phyloP scores from a whole-genome alignment of 2,113 vertebrate genomes.

The Ginglymostoma cirratum region DNA sequence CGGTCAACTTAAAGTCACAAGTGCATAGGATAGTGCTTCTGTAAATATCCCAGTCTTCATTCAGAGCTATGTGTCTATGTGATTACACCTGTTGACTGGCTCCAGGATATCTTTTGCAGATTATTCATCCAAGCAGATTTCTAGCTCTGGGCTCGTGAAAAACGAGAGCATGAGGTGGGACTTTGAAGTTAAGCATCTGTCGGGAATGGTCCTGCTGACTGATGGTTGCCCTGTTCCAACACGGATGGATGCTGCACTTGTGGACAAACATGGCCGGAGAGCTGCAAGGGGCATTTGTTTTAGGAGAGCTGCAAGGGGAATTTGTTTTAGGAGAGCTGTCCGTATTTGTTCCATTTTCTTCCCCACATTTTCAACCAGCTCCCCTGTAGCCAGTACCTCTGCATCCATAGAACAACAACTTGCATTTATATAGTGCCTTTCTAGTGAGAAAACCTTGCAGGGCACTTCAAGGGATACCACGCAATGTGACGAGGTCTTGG shows the following conservation, averaged over 20 bases:
- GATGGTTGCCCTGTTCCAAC: background rate
- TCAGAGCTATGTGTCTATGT: background rate
- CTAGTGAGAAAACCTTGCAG: background rate
- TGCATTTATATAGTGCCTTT: background rate
- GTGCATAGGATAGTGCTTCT: background rate
- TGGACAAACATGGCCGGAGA: background rate
- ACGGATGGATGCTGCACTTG: background rate
- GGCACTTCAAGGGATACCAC: background rate
- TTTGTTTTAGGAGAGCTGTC: background rate
- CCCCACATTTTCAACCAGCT: background rate
- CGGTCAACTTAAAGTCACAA: background rate
- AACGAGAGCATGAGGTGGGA: background rate
- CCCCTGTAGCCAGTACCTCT: background rate
- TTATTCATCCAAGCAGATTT: background rate
- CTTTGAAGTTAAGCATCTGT: background rate
- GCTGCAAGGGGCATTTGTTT: background rate
- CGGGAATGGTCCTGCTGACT: background rate
- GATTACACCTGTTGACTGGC: background rate
- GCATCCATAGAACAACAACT: background rate
- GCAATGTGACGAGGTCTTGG: background rate
- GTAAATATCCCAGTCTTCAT: background rate
- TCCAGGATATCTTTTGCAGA: background rate
- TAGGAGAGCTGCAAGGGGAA: too few relatives aligned
- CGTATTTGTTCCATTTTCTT: background rate
- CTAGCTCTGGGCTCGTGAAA: background rate